Conservation (phyloP, 30 jellyfish, hydroid and myxozoan genomes). For the Cassiopea andromeda region DNA sequence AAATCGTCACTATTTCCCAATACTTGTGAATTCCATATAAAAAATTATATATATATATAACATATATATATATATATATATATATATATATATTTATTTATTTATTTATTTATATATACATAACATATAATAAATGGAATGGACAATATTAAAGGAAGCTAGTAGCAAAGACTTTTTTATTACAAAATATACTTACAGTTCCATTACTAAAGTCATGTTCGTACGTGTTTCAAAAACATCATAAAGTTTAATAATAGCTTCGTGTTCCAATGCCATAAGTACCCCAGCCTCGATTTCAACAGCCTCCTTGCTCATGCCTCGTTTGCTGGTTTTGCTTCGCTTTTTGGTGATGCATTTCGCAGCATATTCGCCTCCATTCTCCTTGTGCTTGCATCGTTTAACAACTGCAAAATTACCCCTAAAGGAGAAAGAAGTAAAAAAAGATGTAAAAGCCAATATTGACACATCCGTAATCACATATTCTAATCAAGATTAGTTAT, state of each 20-base stretch:
- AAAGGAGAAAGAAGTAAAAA: neutral
- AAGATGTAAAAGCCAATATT: no score
- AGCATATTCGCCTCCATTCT: conserved; percentile 71
- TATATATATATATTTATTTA: no score
- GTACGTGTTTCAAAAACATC: conserved; percentile 83
- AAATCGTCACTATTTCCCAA: neutral
- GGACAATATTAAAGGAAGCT: no score
- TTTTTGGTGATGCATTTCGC: conserved; percentile 90
- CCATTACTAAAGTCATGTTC: conserved; percentile 81
- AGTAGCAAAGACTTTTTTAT: no score
- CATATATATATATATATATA: neutral
- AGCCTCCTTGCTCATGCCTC: conserved; percentile 86
- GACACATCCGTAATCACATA: no score
- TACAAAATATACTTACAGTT: conserved; percentile 90
- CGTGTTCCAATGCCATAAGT: conserved; percentile 74
- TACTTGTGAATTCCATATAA: neutral
- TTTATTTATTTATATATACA: no score
- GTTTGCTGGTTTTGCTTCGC: conserved; percentile 81
- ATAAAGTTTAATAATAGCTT: conserved; percentile 77
- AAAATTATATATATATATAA: no score
- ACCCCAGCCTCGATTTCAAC: conserved; percentile 92
- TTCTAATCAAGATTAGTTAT: no score
- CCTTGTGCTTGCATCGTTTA: conserved; percentile 74
- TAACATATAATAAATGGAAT: no score
- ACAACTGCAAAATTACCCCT: conserved; percentile 99